Evolutionary conservation across 2,797 vertebrate species (phyloP).

Genomic region (Gymnopithys bicolor): DNA sequence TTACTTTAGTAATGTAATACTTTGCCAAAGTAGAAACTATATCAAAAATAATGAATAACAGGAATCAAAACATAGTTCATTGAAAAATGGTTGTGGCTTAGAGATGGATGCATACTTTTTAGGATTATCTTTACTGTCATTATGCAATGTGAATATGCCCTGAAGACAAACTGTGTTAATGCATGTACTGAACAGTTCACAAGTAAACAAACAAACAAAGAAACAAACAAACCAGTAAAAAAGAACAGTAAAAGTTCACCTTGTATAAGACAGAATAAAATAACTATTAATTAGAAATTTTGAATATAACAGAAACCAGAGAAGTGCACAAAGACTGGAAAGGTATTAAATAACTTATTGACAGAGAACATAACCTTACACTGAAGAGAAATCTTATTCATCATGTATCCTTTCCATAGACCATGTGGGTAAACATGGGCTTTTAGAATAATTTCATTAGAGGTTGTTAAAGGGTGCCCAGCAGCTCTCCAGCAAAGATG

Average conservation of each 20-base stretch:
- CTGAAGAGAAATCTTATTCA: slow-evolving; percentile 1
- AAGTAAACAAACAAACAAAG: neutral
- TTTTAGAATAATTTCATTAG: slow-evolving; percentile 62
- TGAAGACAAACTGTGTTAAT: neutral
- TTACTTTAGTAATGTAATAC: neutral
- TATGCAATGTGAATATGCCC: neutral
- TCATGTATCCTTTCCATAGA: slow-evolving; percentile 15
- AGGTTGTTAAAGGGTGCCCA: slow-evolving; percentile 48
- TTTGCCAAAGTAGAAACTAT: neutral
- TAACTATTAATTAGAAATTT: neutral
- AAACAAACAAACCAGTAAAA: neutral
- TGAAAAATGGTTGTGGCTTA: neutral
- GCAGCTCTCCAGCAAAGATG: slow-evolving; percentile 60
- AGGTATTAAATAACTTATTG: neutral
- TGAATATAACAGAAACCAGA: neutral
- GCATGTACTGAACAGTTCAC: neutral
- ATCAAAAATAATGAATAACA: neutral
- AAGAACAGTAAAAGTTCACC: neutral
- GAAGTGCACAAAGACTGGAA: neutral
- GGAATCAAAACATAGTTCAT: neutral
- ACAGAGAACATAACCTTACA: neutral
- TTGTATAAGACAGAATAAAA: neutral
- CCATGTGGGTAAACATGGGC: slow-evolving; percentile 24
- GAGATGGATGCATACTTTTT: neutral
- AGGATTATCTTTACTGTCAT: neutral